Conservation (phyloP, 1,140 invertebrate species). For the Camponotus floridanus region DNA sequence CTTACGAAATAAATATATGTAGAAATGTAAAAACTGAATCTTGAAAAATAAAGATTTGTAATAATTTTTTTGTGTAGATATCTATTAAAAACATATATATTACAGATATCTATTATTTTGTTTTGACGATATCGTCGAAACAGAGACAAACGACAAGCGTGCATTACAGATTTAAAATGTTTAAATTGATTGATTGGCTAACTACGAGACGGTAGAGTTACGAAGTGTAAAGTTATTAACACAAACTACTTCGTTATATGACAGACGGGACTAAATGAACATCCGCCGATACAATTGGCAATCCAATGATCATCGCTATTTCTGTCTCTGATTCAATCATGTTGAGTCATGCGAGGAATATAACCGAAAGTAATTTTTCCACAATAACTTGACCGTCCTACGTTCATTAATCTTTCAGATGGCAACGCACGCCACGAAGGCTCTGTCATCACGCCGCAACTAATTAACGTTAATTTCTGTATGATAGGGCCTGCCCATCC, state of each 20-base stretch:
- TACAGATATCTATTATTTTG: not conserved
- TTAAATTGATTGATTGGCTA: constrained; percentile 52
- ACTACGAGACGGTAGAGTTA: constrained; percentile 58
- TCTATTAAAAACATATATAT: not conserved
- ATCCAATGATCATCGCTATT: constrained; percentile 72
- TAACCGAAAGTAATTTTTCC: constrained; percentile 58
- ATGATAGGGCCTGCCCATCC: constrained; percentile 22
- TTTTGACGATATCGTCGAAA: not conserved
- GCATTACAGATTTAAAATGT: not conserved
- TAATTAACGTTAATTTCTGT: constrained; percentile 63
- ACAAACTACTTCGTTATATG: constrained; percentile 62
- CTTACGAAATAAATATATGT: not conserved
- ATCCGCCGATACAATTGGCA: constrained; percentile 74
- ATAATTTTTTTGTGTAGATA: not conserved
- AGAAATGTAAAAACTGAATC: not conserved
- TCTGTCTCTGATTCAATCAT: constrained; percentile 72
- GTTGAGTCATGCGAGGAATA: constrained; percentile 56
- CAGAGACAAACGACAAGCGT: not conserved
- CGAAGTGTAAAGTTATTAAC: constrained; percentile 70
- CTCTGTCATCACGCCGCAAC: constrained; percentile 42
- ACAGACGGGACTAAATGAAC: constrained; percentile 62
- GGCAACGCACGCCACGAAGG: constrained; percentile 12
- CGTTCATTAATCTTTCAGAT: constrained; percentile 58
- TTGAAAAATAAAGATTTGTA: not conserved
- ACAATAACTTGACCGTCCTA: constrained; percentile 43